Conservation (phyloP, 2,888 invertebrate species). For the Drosophila mulleri region DNA sequence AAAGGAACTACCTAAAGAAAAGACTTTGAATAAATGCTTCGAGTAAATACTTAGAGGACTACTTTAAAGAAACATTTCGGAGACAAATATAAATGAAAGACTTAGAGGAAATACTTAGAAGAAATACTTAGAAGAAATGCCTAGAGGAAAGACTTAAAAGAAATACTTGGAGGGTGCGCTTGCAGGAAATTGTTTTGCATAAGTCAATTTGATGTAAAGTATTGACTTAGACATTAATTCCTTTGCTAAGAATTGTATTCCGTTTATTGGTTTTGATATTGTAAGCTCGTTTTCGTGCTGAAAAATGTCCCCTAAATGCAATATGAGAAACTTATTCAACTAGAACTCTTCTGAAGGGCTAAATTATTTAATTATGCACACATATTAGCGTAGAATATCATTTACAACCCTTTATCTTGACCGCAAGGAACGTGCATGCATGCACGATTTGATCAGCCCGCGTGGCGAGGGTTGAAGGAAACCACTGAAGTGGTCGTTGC, state of each 20-base stretch:
- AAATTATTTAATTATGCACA: conserved; percentile 31
- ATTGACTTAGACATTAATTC: background rate
- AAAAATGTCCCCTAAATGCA: background rate
- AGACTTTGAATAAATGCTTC: too few relatives aligned
- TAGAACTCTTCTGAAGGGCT: conserved; percentile 26
- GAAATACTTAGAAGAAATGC: too few relatives aligned
- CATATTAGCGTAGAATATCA: background rate
- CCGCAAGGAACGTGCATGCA: conserved; percentile 6
- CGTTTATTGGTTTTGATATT: background rate
- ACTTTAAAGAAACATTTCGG: too few relatives aligned
- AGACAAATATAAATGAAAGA: too few relatives aligned
- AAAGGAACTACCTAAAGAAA: too few relatives aligned
- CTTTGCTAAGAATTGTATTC: background rate
- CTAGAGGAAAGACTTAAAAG: too few relatives aligned
- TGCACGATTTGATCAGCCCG: conserved; percentile 12
- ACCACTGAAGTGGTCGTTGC: conserved; percentile 65
- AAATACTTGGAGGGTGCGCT: too few relatives aligned
- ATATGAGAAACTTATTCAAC: conserved; percentile 13
- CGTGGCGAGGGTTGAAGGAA: conserved; percentile 39
- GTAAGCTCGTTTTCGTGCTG: background rate
- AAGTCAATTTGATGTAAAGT: background rate
- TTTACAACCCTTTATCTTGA: conserved; percentile 36
- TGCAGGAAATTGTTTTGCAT: background rate
- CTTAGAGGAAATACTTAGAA: too few relatives aligned
- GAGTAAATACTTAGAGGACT: too few relatives aligned